A percentile compares a stretch with the other conserved stretches of the same genome.
Conservation (phyloP, 2,797 vertebrate genomes). For the Malurus leucopterus region DNA sequence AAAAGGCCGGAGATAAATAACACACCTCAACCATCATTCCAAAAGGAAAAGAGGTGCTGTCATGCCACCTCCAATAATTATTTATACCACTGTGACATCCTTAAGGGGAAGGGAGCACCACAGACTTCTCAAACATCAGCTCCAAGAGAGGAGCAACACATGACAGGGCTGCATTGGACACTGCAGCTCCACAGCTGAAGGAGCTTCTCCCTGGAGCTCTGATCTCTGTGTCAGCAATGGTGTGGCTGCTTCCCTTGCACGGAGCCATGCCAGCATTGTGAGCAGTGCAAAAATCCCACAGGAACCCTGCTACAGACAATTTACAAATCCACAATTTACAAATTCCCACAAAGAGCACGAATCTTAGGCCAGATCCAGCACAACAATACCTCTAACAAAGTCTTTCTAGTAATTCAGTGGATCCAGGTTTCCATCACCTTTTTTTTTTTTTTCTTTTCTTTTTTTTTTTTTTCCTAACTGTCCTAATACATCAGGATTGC, state of each 20-base stretch:
- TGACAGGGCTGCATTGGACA: neutral
- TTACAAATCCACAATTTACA: neutral
- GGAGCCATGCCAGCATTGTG: fast-evolving
- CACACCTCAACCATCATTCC: neutral
- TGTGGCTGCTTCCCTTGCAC: neutral
- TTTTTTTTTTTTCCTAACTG: neutral
- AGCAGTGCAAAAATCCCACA: neutral
- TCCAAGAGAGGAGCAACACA: neutral
- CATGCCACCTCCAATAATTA: neutral
- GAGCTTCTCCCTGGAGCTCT: neutral
- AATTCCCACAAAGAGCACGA: neutral
- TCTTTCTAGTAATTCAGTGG: neutral
- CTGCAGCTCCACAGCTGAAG: neutral
- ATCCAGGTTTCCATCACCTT: neutral
- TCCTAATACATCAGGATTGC: neutral
- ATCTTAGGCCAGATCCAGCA: neutral
- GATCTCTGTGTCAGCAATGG: fast-evolving
- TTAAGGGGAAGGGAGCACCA: neutral
- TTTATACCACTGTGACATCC: neutral
- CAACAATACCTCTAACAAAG: neutral
- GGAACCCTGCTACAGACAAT: neutral
- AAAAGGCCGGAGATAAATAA: neutral
- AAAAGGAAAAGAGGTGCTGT: neutral
- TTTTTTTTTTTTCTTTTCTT: neutral
- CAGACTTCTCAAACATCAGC: neutral